Evolutionary conservation across 2,888 invertebrate species (phyloP).

Genomic region (Aphidoletes aphidimyza): DNA sequence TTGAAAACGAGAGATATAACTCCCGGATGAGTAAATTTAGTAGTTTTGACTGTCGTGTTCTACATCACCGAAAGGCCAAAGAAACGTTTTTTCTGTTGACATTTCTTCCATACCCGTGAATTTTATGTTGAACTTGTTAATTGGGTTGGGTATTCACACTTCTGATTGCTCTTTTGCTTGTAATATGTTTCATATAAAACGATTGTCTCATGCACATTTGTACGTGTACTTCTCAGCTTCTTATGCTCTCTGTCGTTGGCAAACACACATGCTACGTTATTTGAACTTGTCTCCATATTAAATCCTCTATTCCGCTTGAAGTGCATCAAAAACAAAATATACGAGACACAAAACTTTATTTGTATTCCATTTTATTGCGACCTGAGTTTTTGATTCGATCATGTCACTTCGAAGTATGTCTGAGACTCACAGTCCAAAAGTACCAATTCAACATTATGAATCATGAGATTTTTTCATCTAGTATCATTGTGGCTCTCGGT

Average conservation of each 20-base stretch:
- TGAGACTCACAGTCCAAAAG: no score
- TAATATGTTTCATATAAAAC: not conserved
- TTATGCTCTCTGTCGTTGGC: not conserved
- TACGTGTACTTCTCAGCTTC: not conserved
- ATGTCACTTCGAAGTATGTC: not conserved
- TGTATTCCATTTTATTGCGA: not conserved
- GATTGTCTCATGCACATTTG: conserved; percentile 17
- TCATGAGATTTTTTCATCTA: not conserved
- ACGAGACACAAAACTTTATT: conserved; percentile 3
- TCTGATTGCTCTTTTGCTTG: conserved; percentile 36
- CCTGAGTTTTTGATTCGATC: not conserved
- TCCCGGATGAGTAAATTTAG: conserved; percentile 11
- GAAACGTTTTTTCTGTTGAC: not conserved
- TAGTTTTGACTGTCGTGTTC: not conserved
- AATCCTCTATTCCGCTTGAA: not conserved
- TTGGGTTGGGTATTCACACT: conserved; percentile 39
- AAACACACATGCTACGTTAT: not conserved
- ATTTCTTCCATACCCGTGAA: conserved; percentile 1
- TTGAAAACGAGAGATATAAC: conserved; percentile 7
- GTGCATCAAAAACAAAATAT: not conserved
- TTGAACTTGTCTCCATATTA: not conserved
- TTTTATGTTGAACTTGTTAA: conserved; percentile 38
- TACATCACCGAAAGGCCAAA: no score
- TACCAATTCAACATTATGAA: not conserved
- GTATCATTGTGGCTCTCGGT: not conserved